These are phyloP conservation scores for Lepus townsendii DNA, from an alignment of 2,797 vertebrate genomes.

Conservation along the genomic window DNA sequence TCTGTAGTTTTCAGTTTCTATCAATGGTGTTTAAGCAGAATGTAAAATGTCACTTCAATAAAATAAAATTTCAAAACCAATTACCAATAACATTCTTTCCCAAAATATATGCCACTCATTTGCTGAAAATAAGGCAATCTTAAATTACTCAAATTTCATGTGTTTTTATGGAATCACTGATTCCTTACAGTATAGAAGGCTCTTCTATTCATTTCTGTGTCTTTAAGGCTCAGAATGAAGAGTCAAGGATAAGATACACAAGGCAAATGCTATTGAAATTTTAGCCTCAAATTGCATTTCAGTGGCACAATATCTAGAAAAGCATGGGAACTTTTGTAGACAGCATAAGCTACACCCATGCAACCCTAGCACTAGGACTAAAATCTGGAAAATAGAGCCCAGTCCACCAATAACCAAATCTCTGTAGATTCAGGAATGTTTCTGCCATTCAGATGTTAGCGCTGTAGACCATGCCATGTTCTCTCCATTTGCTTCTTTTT, in stretches of 20 bases:
- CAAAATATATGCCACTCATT: background rate
- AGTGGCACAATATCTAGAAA: background rate
- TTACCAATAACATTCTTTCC: background rate
- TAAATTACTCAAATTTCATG: background rate
- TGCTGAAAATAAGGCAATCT: background rate
- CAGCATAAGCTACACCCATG: background rate
- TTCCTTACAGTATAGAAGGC: background rate
- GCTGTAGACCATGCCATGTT: background rate
- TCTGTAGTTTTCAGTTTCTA: background rate
- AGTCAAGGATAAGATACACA: constrained; percentile 19
- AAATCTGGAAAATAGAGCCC: background rate
- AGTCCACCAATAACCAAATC: background rate
- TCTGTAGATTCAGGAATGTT: background rate
- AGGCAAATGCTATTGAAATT: background rate
- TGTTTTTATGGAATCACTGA: background rate
- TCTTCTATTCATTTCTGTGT: background rate
- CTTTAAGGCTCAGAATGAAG: background rate
- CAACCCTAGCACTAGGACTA: background rate
- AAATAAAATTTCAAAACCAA: background rate
- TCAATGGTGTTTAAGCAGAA: constrained; percentile 9
- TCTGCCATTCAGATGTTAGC: background rate
- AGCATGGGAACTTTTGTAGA: background rate
- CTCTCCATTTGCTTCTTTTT: background rate
- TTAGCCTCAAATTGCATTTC: background rate
- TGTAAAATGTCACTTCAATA: background rate